phyloP scores from a whole-genome alignment of 2,888 invertebrate species.

The Morpho deidamia region DNA sequence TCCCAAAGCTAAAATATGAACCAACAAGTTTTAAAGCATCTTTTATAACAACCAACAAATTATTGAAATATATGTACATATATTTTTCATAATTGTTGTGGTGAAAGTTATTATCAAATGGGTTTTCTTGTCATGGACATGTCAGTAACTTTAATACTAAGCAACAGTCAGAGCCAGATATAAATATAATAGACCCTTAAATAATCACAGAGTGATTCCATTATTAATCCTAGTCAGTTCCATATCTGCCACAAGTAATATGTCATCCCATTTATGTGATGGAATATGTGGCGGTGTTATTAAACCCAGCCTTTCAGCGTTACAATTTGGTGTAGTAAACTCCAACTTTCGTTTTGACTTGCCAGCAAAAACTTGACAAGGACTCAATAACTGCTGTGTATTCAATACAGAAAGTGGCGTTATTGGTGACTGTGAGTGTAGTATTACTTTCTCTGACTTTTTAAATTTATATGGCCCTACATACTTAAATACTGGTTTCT shows the following conservation, averaged over 20 bases:
- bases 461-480: conserved; percentile 74
- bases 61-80: no score
- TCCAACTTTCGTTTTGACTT: conserved; percentile 70
- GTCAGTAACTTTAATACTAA: not conserved
- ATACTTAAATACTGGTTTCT: conserved; percentile 83
- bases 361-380: conserved; percentile 55
- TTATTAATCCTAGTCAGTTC: conserved; percentile 77
- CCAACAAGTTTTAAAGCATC: no score
- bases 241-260: conserved; percentile 77
- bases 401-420: conserved; percentile 54
- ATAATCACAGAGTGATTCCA: conserved; percentile 55
- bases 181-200: conserved; percentile 18
- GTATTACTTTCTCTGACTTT: conserved; percentile 45
- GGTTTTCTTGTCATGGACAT: no score
- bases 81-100: no score
- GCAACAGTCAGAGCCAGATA: not conserved
- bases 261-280: conserved; percentile 77
- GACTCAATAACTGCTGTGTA: conserved; percentile 41
- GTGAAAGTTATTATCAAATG: no score
- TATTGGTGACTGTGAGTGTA: conserved; percentile 55
- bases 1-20: no score
- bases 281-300: conserved; percentile 66
- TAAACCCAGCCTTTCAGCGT: conserved; percentile 56
- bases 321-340: conserved; percentile 58
- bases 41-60: no score